Base-by-base conservation (phyloP, 2,888 invertebrate genomes). In the Cordylochernes scorpioides region DNA sequence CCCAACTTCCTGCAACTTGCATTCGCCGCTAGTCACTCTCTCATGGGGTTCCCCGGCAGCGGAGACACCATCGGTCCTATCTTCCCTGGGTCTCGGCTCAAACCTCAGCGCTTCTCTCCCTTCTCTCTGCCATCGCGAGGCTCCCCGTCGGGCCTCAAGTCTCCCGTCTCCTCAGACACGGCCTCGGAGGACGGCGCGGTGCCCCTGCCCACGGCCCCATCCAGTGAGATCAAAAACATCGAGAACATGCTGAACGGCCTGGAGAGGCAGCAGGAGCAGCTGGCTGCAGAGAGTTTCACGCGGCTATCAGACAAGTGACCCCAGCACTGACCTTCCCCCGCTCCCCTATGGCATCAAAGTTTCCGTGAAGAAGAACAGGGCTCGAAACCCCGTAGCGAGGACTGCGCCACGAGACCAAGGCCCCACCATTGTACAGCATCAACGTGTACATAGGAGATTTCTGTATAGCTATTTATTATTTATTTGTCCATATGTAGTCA, bases 311-410 rank as follows among this genome's bases (percentile, higher is more conserved):
- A 37, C 24, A 37, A 37, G 25, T 37, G 78, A 78, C 40, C 67
- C 71, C 8, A 78, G 78, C 78, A 73, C 77, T 2, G 67, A 69
- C 1, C 71, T n/a, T n/a, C n/a, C n/a, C n/a, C n/a, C n/a, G n/a
- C n/a, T n/a, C n/a, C n/a, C n/a, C n/a, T n/a, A n/a, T n/a, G n/a
- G n/a, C n/a, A n/a, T n/a, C n/a, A n/a, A n/a, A n/a, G n/a, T n/a
- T n/a, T n/a, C n/a, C n/a, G n/a, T n/a, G n/a, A n/a, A n/a, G n/a
- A n/a, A n/a, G n/a, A n/a, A n/a, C n/a, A n/a, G n/a, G n/a, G n/a
- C n/a, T n/a, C n/a, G n/a, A n/a, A n/a, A n/a, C n/a, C n/a, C n/a
- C n/a, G n/a, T n/a, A n/a, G n/a, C n/a, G n/a, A n/a, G n/a, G n/a
- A n/a, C n/a, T n/a, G n/a, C n/a, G n/a, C n/a, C n/a, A n/a, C n/a